phyloP scores from a whole-genome alignment of 37 sponge, comb jelly and placozoan species.

The Mnemiopsis leidyi region DNA sequence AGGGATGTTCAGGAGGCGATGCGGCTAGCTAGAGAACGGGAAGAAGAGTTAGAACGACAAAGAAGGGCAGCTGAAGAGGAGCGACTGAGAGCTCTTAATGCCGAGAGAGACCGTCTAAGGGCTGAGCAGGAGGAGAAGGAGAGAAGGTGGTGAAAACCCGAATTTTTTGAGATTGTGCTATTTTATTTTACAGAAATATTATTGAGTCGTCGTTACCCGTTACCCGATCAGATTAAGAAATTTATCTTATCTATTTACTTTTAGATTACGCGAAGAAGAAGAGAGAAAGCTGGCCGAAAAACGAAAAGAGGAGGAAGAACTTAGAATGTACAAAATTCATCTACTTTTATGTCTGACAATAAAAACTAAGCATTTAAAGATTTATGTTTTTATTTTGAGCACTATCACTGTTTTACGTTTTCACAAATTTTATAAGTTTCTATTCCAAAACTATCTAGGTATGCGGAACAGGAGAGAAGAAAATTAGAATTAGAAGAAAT shows the following conservation, averaged over 20 bases:
- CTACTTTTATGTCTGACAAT: no score
- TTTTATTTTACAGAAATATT: no score
- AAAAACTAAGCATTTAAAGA: no score
- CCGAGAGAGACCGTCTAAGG: not conserved
- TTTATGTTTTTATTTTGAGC: no score
- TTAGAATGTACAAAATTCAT: not conserved
- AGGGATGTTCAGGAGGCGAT: not conserved
- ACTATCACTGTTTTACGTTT: no score
- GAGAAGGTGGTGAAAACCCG: no score
- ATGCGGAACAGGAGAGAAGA: constrained; percentile 12
- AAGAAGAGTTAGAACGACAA: not conserved
- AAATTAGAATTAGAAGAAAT: not conserved
- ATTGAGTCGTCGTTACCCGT: no score
- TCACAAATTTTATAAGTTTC: no score
- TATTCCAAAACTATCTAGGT: not conserved
- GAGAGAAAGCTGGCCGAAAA: not conserved
- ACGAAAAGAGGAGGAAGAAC: not conserved
- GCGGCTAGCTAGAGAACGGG: not conserved
- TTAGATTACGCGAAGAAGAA: not conserved
- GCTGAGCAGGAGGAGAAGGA: not conserved
- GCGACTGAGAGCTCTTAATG: not conserved
- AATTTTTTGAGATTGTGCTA: no score
- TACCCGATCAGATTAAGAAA: no score
- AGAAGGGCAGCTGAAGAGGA: not conserved
- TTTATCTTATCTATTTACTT: not conserved